Conservation (phyloP, 2,888 invertebrate species). For the Teleogryllus oceanicus region DNA sequence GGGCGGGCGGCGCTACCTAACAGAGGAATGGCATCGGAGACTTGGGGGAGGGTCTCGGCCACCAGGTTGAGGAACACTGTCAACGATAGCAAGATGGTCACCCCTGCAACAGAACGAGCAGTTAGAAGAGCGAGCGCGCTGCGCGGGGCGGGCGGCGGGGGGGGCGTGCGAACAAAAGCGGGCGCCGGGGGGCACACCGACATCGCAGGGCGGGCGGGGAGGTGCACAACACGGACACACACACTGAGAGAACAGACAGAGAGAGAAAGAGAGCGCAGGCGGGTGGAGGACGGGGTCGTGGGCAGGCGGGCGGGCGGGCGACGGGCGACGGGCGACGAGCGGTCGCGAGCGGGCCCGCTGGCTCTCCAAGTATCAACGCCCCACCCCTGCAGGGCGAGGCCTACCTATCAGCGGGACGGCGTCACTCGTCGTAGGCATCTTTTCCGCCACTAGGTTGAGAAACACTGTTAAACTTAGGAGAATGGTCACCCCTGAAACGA, state of each 20-base stretch:
- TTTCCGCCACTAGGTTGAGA: slow-evolving; percentile 99
- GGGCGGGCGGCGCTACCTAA: slow-evolving; percentile 50
- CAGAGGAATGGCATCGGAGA: slow-evolving; percentile 61
- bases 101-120: slow-evolving; percentile 66
- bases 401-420: slow-evolving; percentile 99
- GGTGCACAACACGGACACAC: background rate
- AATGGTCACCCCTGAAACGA: slow-evolving; percentile 94
- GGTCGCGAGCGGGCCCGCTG: slow-evolving; percentile 39
- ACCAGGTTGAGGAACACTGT: slow-evolving; percentile 97
- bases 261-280: background rate
- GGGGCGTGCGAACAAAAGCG: too few relatives aligned
- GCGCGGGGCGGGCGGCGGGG: background rate
- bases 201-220: background rate
- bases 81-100: slow-evolving; percentile 94
- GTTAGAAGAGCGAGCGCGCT: slow-evolving; percentile 26
- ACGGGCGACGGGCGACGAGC: slow-evolving; percentile 20
- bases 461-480: slow-evolving; percentile 99
- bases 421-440: slow-evolving; percentile 99
- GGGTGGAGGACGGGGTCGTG: background rate
- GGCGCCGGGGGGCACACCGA: background rate
- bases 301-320: background rate
- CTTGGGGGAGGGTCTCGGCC: slow-evolving; percentile 88
- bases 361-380: slow-evolving; percentile 54
- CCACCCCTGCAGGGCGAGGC: slow-evolving; percentile 49
- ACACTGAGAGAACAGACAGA: background rate